Base-by-base conservation (phyloP, 2,888 invertebrate species). In the Drosophila paranaensis region DNA sequence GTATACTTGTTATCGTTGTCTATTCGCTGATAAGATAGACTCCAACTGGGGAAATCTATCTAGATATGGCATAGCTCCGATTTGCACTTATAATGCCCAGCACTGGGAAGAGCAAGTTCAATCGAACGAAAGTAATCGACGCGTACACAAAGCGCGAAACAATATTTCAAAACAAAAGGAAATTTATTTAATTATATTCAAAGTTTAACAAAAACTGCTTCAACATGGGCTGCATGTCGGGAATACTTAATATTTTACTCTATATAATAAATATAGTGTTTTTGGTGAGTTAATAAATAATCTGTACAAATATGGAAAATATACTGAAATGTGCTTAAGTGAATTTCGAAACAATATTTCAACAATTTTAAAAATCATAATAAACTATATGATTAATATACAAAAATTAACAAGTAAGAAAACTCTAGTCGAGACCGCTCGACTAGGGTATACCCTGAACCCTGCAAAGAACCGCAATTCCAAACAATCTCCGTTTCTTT, bases 181-280 rank as follows among this genome's bases (percentile, higher is more conserved):
- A 33, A 13, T 25, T 27, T 54, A 62, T 55, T 53, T 35, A 56
- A 50, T 51, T 56, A 2, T 8, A 50, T 9, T 6, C n/a, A 51
- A 35, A 25, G 20, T 39, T 37, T 27, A 27, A 3, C 25, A 13
- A 48, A 65, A 76, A 79, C 62, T 37, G 37, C 48, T 40, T 55
- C 69, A 91, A 84, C 76, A 92, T 92, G 92, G 89, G 91, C 74
- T 92, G 89, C 64, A 20, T 89, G 40, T 85, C 86, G 37, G 82
- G 88, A 63, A 73, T 92, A 66, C 71, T 91, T 14, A 92, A 92
- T 83, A 89, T 92, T 61, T 79, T 92, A 70, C 71, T 92, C 16
- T 92, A 90, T 65, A 42, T 91, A 39, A 78, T 91, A 58, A 92
- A 92, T 81, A 70, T 92, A n/a, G 74, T 92, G 56, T 92, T 92